Percentiles rank a stretch among this genome's conserved stretches.
Conservation (phyloP, 23 tunicate genomes). For the Trididemnum nubilum region DNA sequence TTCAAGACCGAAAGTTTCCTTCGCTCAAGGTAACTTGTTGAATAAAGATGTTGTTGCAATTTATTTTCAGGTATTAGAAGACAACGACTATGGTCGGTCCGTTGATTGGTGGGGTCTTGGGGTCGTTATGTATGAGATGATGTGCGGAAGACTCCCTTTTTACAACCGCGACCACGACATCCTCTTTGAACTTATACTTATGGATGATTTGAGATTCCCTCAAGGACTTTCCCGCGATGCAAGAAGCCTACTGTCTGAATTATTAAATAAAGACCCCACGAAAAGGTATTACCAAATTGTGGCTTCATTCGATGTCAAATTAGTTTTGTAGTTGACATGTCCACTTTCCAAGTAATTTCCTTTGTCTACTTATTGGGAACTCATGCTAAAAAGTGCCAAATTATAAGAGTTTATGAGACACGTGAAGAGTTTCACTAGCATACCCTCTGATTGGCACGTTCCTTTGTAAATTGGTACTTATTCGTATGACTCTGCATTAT, state of each 20-base stretch:
- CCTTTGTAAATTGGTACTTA: too few species aligned
- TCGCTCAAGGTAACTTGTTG: too few species aligned
- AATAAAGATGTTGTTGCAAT: too few species aligned
- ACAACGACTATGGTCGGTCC: constrained; percentile 92
- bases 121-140: constrained; percentile 95
- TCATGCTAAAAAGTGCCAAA: background rate
- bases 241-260: constrained; percentile 53
- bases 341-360: background rate
- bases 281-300: constrained; percentile 52
- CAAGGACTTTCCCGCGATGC: constrained; percentile 57
- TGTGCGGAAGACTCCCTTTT: constrained; percentile 94
- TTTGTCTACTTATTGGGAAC: background rate
- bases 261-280: constrained; percentile 71
- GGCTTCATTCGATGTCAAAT: too few species aligned
- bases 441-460: too few species aligned
- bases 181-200: constrained; percentile 75
- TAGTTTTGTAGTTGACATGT: background rate
- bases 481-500: too few species aligned
- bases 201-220: constrained; percentile 79
- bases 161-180: constrained; percentile 89
- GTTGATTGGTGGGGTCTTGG: constrained; percentile 99
- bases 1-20: too few species aligned
- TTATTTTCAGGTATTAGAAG: constrained; percentile 66
- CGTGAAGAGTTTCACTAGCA: too few species aligned
- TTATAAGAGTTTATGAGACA: too few species aligned